Base-by-base conservation (phyloP, 2,888 invertebrate genomes). In the Lochmaea capreae region DNA sequence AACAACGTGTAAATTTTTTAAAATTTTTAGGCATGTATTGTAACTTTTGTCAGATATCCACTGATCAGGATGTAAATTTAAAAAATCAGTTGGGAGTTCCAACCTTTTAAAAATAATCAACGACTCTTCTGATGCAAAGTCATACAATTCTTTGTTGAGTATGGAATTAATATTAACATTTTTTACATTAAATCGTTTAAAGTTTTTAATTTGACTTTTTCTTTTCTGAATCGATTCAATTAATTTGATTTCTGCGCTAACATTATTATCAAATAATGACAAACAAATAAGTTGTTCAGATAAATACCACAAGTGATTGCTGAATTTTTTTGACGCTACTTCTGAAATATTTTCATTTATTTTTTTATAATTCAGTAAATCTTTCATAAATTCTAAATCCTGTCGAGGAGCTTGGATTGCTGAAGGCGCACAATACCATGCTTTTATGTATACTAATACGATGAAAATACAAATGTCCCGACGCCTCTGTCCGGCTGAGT, bases 401-500 rank as follows among this genome's bases (percentile, higher is more conserved):
- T 61, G 26, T 26, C 14, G 22, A 26, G 42, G 33, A 42, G 18
- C 12, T 26, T 12, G 18, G 5, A 11, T 43, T 1, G 63, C 42
- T 22, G 65, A 43, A 46, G 26, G 18, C 46, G 22, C 9, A 49
- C 26, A 22, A 11, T 26, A 66, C 54, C 65, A 54, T 26, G 46
- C 65, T 65, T 65, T 43, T 49, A 65, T 65, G 46, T 65, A 43
- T 46, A 46, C 46, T 65, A 46, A 16, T 3, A 65, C 22, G 46
- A 46, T 65, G 16, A 49, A 65, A 42, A 63, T 42, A 42, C 43
- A 63, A 12, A 63, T 42, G 1, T 10, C 65, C 22, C 18, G 43
- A 46, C 1, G 16, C 16, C 11, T 46, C 65, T 11, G 46, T 46
- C 43, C 46, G 46, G 4, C 16, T 16, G 8, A 65, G 65, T 65